Evolutionary conservation across 1,140 invertebrate species (phyloP), one percentile per base, ranked within the genome.

Genomic region (Achatina immaculata): DNA sequence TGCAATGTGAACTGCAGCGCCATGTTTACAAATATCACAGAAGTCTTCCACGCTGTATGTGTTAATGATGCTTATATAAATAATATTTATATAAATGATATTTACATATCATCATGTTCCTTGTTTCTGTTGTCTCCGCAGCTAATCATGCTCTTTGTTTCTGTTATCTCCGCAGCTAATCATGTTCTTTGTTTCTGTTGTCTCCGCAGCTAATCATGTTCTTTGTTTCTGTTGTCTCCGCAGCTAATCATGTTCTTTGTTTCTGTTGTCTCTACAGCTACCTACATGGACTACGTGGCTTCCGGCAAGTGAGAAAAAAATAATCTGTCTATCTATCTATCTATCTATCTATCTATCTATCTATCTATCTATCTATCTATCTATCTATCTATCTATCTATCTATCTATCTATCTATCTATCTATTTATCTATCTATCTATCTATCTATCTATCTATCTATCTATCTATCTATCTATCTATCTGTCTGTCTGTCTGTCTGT

Each of bases 211-310:
- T 11, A 28, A 40, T 28, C 9, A 34, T 34, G 0, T 34, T 28
- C 40, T 19, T 21, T 78, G 24, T 78, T 42, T 11, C 38, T 78
- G 31, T 65, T 9, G n/a, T n/a, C n/a, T n/a, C n/a, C n/a, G n/a
- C 36, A 28, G 36, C 21, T 7, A 62, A 34, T 3, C 36, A 58
- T 38, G 38, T 11, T 28, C 42, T 42, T 38, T 69, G 68, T 83
- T 62, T 77, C 71, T 82, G 48, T 74, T 79, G 42, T 58, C 34
- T 83, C 83, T 90, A 85, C 83, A 90, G 89, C 86, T n/a, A 76
- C 86, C n/a, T 90, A 90, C 78, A 77, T 87, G 65, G 89, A 90
- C 78, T 90, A 89, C 76, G 87, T 84, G 28, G 89, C 89, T 14
- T 89, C 88, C 48, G 89, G 89, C 80, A 86, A 85, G 86, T 88